phyloP scores from a whole-genome alignment of 2,113 vertebrate genomes.

The Catharus bicknelli region DNA sequence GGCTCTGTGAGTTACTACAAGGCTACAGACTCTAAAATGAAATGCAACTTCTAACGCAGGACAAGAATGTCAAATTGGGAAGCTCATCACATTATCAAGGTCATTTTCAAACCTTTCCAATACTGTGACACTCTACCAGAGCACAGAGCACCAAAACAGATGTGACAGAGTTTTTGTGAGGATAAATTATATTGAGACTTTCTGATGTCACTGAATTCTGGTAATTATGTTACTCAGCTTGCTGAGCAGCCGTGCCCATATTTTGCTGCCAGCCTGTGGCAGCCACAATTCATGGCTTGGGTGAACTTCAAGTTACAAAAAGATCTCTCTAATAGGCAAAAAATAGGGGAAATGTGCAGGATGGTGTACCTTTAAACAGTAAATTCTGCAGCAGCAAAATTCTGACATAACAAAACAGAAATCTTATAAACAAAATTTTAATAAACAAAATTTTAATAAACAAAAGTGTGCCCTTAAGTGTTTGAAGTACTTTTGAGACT shows the following conservation, averaged over 20 bases:
- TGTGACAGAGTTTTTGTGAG: not conserved
- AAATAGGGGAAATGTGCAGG: not conserved
- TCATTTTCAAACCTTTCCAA: not conserved
- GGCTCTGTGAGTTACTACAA: not conserved
- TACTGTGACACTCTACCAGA: not conserved
- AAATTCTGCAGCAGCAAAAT: not conserved
- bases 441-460: not conserved
- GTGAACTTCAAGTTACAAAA: not conserved
- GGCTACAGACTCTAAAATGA: not conserved
- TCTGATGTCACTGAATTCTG: not conserved
- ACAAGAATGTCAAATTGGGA: not conserved
- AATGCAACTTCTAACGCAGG: not conserved
- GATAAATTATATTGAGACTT: not conserved
- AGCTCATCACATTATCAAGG: conserved; percentile 2
- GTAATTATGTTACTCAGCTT: not conserved
- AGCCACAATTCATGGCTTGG: not conserved
- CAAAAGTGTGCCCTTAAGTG: not conserved
- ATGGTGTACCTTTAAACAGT: not conserved
- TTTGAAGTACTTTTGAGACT: not conserved
- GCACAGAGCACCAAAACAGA: not conserved
- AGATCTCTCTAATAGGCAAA: not conserved
- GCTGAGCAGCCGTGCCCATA: not conserved
- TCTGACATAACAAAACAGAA: not conserved
- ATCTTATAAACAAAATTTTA: not conserved
- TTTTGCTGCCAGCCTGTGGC: not conserved